Conservation (phyloP, 1,140 invertebrate genomes). For the Cyclargus thomasi region DNA sequence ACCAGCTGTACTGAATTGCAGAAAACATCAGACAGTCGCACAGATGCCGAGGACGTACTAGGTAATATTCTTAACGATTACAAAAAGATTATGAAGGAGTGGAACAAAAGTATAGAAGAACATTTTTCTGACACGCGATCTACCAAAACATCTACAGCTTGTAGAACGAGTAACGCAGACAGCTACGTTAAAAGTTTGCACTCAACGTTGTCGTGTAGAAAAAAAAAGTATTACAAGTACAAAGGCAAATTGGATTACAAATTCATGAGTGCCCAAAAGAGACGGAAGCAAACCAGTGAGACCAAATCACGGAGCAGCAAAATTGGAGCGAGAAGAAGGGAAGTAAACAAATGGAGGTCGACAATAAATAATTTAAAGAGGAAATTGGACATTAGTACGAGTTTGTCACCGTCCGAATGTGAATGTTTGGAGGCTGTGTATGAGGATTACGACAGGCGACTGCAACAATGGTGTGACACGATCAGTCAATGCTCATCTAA, state of each 20-base stretch:
- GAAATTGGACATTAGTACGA: slow-evolving; percentile 45
- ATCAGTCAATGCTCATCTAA: slow-evolving; percentile 57
- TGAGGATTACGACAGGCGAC: slow-evolving; percentile 63
- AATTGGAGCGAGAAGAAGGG: slow-evolving; percentile 33
- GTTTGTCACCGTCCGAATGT: slow-evolving; percentile 45
- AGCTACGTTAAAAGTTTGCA: slow-evolving; percentile 55
- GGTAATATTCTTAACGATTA: slow-evolving; percentile 61
- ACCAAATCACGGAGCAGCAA: neutral
- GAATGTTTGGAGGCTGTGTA: slow-evolving; percentile 68
- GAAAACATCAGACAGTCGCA: slow-evolving; percentile 49
- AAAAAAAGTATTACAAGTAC: slow-evolving; percentile 23
- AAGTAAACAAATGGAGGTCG: slow-evolving; percentile 41
- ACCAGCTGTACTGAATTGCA: slow-evolving; percentile 62
- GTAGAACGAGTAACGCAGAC: slow-evolving; percentile 47
- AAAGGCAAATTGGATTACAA: slow-evolving; percentile 8
- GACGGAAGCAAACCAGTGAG: slow-evolving; percentile 3
- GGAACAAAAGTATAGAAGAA: slow-evolving; percentile 65
- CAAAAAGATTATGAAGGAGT: slow-evolving; percentile 70
- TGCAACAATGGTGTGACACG: slow-evolving; percentile 70
- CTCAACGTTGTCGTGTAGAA: slow-evolving; percentile 55
- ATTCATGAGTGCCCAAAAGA: neutral
- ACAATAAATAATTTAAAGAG: slow-evolving; percentile 53
- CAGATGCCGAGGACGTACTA: slow-evolving; percentile 44
- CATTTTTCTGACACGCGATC: slow-evolving; percentile 56
- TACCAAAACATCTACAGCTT: slow-evolving; percentile 43